Evolutionary conservation across 2,797 vertebrate species (phyloP), one percentile per base, ranked within the genome.

Genomic region (Adelosebastes latens): DNA sequence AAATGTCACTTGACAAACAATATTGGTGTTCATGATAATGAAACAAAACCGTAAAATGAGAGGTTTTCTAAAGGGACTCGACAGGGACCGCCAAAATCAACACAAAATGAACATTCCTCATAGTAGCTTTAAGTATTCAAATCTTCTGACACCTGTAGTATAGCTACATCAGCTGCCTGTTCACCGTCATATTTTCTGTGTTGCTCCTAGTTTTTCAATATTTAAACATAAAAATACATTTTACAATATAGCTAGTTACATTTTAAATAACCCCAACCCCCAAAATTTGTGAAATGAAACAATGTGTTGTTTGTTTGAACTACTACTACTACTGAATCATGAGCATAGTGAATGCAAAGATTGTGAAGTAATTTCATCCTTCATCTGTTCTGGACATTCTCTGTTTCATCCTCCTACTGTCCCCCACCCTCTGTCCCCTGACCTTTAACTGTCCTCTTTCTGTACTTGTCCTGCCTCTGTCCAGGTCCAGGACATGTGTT

Each of bases 401-500:
- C 13, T 12, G 6, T 20, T 6, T 67, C 46, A 61, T 59, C 32
- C 10, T 68, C 60, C n/a, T 11, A 13, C 31, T 71, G 3, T 25
- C 4, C 29, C 18, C 14, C 49, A 8, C 27, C 20, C 8, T 52
- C 20, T 64, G 2, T 24, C 1, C 29, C 13, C 31, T 52, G 18
- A 20, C 49, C 49, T n/a, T 20, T 52, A 52, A 20, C 49, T 52
- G 49, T 52, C 49, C 49, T 52, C 49, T 52, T 10, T 8, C 8
- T 25, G 8, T 70, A 18, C 67, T 24, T 69, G 13, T 34, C 52
- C 11, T 77, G 2, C 79, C 32, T 79, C 32, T 71, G 8, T 83
- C 56, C 88, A 99, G 99, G 99, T 99, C 0, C 99, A 99, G 89
- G 99, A 99, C 76, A 99, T 99, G 94, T 98, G 97, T 89, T 99